Evolutionary conservation across 2,888 invertebrate species (phyloP), one percentile per base, ranked within the genome.

Genomic region (Hanleya hanleyi): DNA sequence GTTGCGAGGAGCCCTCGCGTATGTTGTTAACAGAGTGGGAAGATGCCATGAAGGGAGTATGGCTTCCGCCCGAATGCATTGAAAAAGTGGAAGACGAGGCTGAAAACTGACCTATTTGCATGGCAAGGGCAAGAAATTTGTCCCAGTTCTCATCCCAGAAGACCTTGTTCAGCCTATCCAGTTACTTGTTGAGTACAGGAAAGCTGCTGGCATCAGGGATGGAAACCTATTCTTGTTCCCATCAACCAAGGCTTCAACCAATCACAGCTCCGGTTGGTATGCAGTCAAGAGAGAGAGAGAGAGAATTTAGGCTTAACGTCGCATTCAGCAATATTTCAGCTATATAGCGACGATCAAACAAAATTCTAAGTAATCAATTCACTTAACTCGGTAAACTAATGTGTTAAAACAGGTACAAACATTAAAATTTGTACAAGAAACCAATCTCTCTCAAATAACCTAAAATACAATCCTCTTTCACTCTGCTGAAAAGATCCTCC

Each of bases 1-100:
- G 76, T 47, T 73, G 75, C 22, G 70, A 77, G 41, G 73, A 77
- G 47, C 67, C 57, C 26, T 73, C 69, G 12, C 51, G 75, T 29
- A 50, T 77, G 29, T 61, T 72, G 1, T 1, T 77, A 15, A 37
- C 26, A 41, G 73, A 77, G 66, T 77, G 77, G 77, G 61, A 69
- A 49, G 77, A 77, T 15, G 77, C 75, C 3, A 51, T 57, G 49
- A 50, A 61, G 15, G 64, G 51, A 0, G 47, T 50, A 18, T 77
- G 77, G 75, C 38, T 73, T 7, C 73, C 67, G 29, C 33, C 49
- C 15, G 51, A 70, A n/a, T n/a, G 47, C 26, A 49, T 75, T 15
- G 71, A 75, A 51, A 37, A 61, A 57, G 41, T 73, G 22, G 37
- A 22, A 37, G 75, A 75, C 57, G 26, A 0, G 29, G 75, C 71